Evolutionary conservation across 2,113 vertebrate species (phyloP), one percentile per base, ranked within the genome.

Genomic region (Turnix velox): DNA sequence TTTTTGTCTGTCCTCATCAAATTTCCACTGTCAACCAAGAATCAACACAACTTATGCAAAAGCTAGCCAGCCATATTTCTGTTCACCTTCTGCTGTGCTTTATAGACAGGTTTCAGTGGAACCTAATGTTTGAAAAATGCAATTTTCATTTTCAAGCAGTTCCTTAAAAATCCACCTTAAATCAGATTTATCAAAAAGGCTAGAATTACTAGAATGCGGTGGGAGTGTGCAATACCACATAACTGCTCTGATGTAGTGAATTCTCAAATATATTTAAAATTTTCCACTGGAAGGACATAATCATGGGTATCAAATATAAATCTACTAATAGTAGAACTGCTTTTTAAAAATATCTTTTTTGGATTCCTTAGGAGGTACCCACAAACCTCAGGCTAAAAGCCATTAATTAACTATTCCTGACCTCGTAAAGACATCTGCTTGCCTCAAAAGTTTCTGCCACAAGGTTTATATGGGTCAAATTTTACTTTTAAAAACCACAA

Each of bases 291-390:
- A 81, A 86, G 25, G 72, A 87, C 11, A 69, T n/a, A 82, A 77
- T 68, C 51, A 87, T 0, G 0, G 13, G 14, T 20, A 81, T 35
- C 46, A 88, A 93, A 90, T 42, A 75, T 2, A 75, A 72, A 49
- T 31, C 22, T 80, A 51, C 63, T 76, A n/a, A 84, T 18, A 51
- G 48, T 8, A 90, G 40, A 85, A 19, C 35, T 54, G n/a, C 25
- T 42, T 88, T 86, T 81, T 59, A 91, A 92, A 92, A 78, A 74
- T 81, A 92, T 61, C 87, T 88, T 73, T 84, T 87, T 55, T 87
- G 87, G 69, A 67, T 71, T 84, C 48, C 28, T 71, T 77, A 81
- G 77, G 88, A 88, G 14, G 40, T 18, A 59, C 11, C 68, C 84
- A 93, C 69, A 88, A 90, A 88, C 80, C 77, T 84, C 65, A 84